Base-by-base conservation (phyloP, 2,797 vertebrate species). In the Microhierax caerulescens region DNA sequence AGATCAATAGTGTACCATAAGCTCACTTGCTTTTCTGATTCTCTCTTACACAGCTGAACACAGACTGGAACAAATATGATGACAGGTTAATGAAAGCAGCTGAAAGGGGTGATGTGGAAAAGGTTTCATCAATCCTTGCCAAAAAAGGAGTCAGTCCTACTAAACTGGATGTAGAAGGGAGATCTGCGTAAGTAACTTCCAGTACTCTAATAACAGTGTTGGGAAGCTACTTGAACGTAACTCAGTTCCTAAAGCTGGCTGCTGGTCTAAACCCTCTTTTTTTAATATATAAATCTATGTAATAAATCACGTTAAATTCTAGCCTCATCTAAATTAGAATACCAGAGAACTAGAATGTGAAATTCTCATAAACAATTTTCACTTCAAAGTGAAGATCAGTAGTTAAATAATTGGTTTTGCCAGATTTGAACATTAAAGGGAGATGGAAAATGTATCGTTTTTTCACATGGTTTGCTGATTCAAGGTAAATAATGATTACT, bases 11-110 rank as follows among this genome's bases (percentile, higher is more conserved):
- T 8, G 50, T 51, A 9, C 48, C 34, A 2, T 7, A 2, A 53
- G 21, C 65, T 91, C 43, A 34, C 41, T 32, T 48, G 6, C 60
- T 37, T 2, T 28, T 51, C 32, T 51, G 3, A 0, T 77, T 93
- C 20, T 95, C 67, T 56, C 18, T 27, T 72, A 15, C 56, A 50
- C 93, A 98, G 98, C 98, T 99, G 98, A 99, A 99, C 96, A 98
- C 99, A 47, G 99, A 99, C 97, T 99, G 99, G 99, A 99, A 98
- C 98, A 99, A 99, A 96, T 99, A 99, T 5, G 99, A 99, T 69
- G 99, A 99, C 83, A 98, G 99, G 96, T 79, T 99, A 93, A 99
- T 99, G 99, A 99, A 99, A 97, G 99, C 99, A 14, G 99, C 99
- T 73, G 99, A 99, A 67, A 98, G 99, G 43, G 98, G 99, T 0